Conservation (phyloP, 2,888 invertebrate species). For the Spialia ferax region DNA sequence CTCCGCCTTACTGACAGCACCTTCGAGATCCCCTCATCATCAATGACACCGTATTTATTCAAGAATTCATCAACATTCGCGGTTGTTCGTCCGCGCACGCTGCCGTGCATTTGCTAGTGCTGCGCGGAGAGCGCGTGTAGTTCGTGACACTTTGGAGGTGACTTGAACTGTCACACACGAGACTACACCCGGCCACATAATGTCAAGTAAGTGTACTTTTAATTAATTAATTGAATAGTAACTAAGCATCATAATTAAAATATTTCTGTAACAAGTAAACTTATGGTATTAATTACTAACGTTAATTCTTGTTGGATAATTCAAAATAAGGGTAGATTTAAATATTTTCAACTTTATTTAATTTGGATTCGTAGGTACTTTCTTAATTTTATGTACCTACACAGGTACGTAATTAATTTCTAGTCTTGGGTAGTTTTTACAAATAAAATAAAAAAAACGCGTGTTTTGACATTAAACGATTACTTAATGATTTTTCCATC, state of each 20-base stretch:
- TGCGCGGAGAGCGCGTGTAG: constrained; percentile 80
- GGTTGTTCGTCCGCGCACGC: constrained; percentile 66
- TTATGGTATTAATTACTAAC: not conserved
- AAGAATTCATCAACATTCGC: too few relatives aligned
- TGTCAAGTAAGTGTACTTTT: constrained; percentile 78
- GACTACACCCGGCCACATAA: constrained; percentile 79
- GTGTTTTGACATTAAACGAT: too few relatives aligned
- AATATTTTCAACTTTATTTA: not conserved
- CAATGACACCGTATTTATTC: too few relatives aligned
- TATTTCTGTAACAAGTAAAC: too few relatives aligned
- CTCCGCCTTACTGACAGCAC: too few relatives aligned
- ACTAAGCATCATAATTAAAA: not conserved
- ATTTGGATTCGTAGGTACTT: too few relatives aligned
- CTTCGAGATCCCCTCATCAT: too few relatives aligned
- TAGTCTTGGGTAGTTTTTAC: too few relatives aligned
- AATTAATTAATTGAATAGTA: constrained; percentile 7
- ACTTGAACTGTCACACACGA: constrained; percentile 75
- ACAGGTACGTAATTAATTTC: too few relatives aligned
- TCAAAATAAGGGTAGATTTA: constrained; percentile 2
- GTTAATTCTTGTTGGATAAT: too few relatives aligned
- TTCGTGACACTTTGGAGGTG: constrained; percentile 73
- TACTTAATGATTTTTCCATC: too few relatives aligned
- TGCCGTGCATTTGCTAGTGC: constrained; percentile 75
- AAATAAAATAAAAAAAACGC: too few relatives aligned
- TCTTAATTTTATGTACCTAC: not conserved